phyloP scores from a whole-genome alignment of 2,797 vertebrate species.

The Triplophysa yarkandensis region DNA sequence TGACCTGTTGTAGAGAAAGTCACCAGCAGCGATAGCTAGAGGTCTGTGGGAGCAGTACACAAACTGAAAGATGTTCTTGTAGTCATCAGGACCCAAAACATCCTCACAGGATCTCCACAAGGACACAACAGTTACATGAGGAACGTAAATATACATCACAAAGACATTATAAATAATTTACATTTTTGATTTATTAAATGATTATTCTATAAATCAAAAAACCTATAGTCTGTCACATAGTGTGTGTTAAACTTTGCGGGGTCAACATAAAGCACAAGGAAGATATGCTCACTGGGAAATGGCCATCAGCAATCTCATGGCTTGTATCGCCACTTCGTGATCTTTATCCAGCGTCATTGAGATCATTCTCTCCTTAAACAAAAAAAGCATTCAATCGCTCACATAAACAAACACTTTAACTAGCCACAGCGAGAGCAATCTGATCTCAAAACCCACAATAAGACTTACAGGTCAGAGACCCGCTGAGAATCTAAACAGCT shows the following conservation, averaged over 20 bases:
- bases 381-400: slow-evolving; percentile 23
- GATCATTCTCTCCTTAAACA: slow-evolving; percentile 83
- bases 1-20: slow-evolving; percentile 87
- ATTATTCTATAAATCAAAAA: not conserved
- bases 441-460: slow-evolving; percentile 17
- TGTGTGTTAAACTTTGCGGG: not conserved
- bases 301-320: slow-evolving; percentile 86
- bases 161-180: not conserved
- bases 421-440: slow-evolving; percentile 45
- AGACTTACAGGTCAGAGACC: slow-evolving; percentile 22
- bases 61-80: slow-evolving; percentile 81
- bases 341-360: slow-evolving; percentile 94
- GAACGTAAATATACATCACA: not conserved
- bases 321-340: slow-evolving; percentile 88
- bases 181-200: not conserved
- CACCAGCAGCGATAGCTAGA: slow-evolving; percentile 83
- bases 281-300: slow-evolving; percentile 80
- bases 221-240: not conserved
- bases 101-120: slow-evolving; percentile 79
- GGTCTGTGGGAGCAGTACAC: slow-evolving; percentile 89
- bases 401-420: slow-evolving; percentile 38
- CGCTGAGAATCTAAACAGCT: slow-evolving; percentile 24
- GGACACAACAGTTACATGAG: slow-evolving; percentile 1
- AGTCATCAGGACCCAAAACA: slow-evolving; percentile 78
- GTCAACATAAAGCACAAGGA: slow-evolving; percentile 34